Percentiles rank a stretch among this genome's conserved stretches.
Evolutionary conservation across 2,888 invertebrate species (phyloP).

Genomic region (Andrena hattorfiana): DNA sequence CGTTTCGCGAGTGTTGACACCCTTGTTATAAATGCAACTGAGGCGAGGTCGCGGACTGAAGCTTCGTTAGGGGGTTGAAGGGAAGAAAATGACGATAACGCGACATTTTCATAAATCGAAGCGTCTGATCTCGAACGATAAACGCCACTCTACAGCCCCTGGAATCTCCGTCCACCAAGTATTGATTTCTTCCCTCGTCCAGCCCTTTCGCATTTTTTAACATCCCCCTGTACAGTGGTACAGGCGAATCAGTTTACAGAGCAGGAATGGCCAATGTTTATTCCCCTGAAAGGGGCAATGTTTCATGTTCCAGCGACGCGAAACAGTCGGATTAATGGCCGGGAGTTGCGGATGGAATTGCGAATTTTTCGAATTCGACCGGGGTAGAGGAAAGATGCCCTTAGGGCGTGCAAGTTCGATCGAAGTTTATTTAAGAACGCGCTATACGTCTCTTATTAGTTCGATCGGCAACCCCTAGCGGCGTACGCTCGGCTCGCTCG

Average conservation of each 20-base stretch:
- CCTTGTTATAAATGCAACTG: constrained; percentile 20
- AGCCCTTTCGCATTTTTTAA: too few species aligned
- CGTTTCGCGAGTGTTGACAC: background rate
- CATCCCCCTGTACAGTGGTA: too few species aligned
- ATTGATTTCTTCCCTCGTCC: too few species aligned
- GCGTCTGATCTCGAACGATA: background rate
- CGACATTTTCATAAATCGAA: background rate
- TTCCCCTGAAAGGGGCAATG: background rate
- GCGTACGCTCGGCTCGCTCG: constrained; percentile 20
- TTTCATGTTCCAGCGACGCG: background rate
- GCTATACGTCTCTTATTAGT: constrained; percentile 65
- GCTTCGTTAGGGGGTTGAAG: background rate
- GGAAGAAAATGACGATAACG: background rate
- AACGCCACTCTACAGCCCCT: too few species aligned
- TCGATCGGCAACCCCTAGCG: constrained; percentile 61
- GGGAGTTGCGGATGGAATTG: background rate
- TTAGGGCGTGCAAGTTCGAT: constrained; percentile 44
- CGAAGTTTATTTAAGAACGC: constrained; percentile 62
- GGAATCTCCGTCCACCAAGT: too few species aligned
- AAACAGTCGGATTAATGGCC: background rate
- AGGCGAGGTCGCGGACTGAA: constrained; percentile 20
- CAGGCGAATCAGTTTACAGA: too few species aligned
- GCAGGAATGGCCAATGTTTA: background rate
- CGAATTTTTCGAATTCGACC: constrained; percentile 10
- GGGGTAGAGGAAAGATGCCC: background rate